Base-by-base conservation (phyloP, 1,140 invertebrate species). In the Cataglyphis hispanica region DNA sequence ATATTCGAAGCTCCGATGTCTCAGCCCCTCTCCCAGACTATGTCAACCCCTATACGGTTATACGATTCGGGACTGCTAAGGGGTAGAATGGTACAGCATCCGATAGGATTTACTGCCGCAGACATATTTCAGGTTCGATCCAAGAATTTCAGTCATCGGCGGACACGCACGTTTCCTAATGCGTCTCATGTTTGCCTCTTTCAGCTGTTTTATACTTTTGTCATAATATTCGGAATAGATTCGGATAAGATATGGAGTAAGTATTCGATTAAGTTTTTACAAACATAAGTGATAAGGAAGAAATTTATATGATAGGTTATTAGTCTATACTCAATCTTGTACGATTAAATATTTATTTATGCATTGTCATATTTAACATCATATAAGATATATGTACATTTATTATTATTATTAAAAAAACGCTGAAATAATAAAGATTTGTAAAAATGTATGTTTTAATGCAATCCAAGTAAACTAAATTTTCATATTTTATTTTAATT, bases 101-200 rank as follows among this genome's bases (percentile, higher is more conserved):
- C 87, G 89, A 90, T 88, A 89, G 90, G 89, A 91, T 91, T 90
- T 91, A 91, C 90, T 89, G 87, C 85, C 83, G 46, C 66, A 72
- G 87, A 90, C 89, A 91, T 90, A 91, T 91, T 91, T 91, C 89
- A 91, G 60, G 37, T 90, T 83, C 88, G 84, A 90, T 90, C 86
- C 46, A 56, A 75, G 69, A 61, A 81, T 56, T 86, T 88, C 43
- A 53, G 58, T 69, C 63, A 77, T 74, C 84, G 86, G 27, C 31
- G 67, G 72, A 40, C 43, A 53, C 53, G 37, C 37, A 67, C 75
- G 72, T 85, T 60, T 83, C 75, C 25, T 83, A 46, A 72, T 60
- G 19, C 64, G 40, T 86, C 34, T 66, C 60, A 60, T 89, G 84
- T 81, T 87, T 89, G 76, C 46, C 34, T 74, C 58, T 25, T 40